Conservation (phyloP, 2,113 vertebrate species). For the Cygnus buccinator region DNA sequence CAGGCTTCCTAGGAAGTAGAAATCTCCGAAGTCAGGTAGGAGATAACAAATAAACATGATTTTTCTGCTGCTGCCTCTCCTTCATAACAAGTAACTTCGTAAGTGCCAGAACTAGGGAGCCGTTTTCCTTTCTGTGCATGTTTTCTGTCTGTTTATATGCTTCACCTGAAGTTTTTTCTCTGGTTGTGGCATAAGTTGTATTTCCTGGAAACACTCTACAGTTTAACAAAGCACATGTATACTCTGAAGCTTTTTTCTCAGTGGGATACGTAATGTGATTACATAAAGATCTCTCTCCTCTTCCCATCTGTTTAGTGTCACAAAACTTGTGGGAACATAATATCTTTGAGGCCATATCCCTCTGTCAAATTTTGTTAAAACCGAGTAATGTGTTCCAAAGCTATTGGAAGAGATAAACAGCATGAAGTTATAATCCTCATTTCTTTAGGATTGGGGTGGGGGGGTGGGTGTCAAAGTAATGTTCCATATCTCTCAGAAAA, state of each 20-base stretch:
- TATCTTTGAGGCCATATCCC: background rate
- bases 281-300: slow-evolving; percentile 14
- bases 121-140: background rate
- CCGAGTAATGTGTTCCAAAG: background rate
- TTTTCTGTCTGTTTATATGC: background rate
- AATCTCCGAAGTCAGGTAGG: background rate
- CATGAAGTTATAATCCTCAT: background rate
- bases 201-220: background rate
- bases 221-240: background rate
- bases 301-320: slow-evolving; percentile 50
- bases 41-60: background rate
- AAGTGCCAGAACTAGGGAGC: background rate
- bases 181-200: background rate
- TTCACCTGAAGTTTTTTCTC: background rate
- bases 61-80: background rate
- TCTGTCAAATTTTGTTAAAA: slow-evolving; percentile 29
- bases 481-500: background rate
- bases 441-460: background rate
- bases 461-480: background rate
- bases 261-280: background rate
- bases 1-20: background rate
- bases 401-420: background rate
- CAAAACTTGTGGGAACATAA: slow-evolving; percentile 1
- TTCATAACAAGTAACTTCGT: background rate
- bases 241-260: background rate